A percentile compares a stretch with the other conserved stretches of the same genome.
Conservation (phyloP, 2,888 invertebrate genomes). For the Aphodius sticticus region DNA sequence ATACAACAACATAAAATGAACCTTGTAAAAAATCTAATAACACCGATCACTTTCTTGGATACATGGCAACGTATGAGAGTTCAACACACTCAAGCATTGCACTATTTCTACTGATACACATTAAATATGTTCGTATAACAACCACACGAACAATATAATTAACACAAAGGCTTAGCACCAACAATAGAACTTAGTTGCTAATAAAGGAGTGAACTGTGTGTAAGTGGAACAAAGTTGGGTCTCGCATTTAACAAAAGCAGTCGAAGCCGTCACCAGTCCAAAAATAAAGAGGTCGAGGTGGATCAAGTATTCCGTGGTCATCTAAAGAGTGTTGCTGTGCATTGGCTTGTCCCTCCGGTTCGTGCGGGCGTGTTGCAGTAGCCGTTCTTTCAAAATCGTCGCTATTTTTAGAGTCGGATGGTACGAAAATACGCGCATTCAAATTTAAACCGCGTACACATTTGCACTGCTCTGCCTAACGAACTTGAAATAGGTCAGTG, state of each 20-base stretch:
- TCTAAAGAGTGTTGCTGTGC: slow-evolving; percentile 7
- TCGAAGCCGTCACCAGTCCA: slow-evolving; percentile 6
- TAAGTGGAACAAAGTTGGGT: slow-evolving; percentile 4
- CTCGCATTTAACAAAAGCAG: slow-evolving; percentile 13
- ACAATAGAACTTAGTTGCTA: not conserved
- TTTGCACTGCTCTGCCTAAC: slow-evolving; percentile 45
- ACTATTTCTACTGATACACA: too few relatives aligned
- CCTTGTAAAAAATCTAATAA: too few relatives aligned
- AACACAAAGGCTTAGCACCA: not conserved
- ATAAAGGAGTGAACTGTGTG: not conserved
- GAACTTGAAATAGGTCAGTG: slow-evolving; percentile 57
- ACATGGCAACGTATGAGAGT: too few relatives aligned
- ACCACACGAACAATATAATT: not conserved
- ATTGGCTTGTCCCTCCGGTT: slow-evolving; percentile 14
- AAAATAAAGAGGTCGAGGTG: slow-evolving; percentile 11
- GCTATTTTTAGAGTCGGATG: slow-evolving; percentile 45
- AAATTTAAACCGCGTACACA: slow-evolving; percentile 46
- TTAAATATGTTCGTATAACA: not conserved
- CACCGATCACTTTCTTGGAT: too few relatives aligned
- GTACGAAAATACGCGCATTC: slow-evolving; percentile 47
- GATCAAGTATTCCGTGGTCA: slow-evolving; percentile 4
- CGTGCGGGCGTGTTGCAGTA: slow-evolving; percentile 11
- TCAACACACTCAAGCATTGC: too few relatives aligned
- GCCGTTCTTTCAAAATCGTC: slow-evolving; percentile 34
- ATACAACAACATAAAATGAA: too few relatives aligned